Base-by-base conservation (phyloP, 2,888 invertebrate species). In the Aquatica leii region DNA sequence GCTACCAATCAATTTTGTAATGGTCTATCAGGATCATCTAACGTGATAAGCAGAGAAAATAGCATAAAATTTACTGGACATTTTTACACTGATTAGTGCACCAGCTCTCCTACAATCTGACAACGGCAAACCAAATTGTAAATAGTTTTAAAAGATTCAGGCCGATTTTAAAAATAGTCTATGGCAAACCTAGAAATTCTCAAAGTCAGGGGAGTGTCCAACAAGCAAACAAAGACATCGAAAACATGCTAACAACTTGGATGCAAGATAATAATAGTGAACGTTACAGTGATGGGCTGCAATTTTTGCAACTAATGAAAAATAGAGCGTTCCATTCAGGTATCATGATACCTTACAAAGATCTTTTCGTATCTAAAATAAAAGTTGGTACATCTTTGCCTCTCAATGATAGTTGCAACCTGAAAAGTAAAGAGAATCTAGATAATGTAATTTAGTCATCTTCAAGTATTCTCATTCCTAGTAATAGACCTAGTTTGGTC, bases 91-190 rank as follows among this genome's bases (percentile, higher is more conserved):
- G n/a, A n/a, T n/a, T n/a, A n/a, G n/a, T n/a, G n/a, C n/a, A 20
- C 76, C 78, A 6, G 51, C 54, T 12, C 74, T 79, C 51, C 66
- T 78, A 20, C 76, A 77, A 41, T 65, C 63, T 43, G 74, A 73
- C 50, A 74, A 76, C 62, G 76, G 74, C 51, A 21, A 73, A 70
- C 51, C 34, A 55, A 48, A 41, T 75, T n/a, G n/a, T n/a, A n/a
- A n/a, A n/a, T n/a, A n/a, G n/a, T n/a, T n/a, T n/a, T n/a, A n/a
- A n/a, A n/a, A 34, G 66, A 71, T 37, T n/a, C 37, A n/a, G 37
- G 31, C 43, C 61, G 37, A 64, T 71, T 41, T 31, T 72, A 49
- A 17, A 49, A 49, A 49, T 49, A 8, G 18, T 49, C 78, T 68
- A 66, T n/a, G n/a, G n/a, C n/a, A n/a, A n/a, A n/a, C n/a, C n/a